phyloP scores from a whole-genome alignment of 2,113 vertebrate species.

The Rallus limicola region DNA sequence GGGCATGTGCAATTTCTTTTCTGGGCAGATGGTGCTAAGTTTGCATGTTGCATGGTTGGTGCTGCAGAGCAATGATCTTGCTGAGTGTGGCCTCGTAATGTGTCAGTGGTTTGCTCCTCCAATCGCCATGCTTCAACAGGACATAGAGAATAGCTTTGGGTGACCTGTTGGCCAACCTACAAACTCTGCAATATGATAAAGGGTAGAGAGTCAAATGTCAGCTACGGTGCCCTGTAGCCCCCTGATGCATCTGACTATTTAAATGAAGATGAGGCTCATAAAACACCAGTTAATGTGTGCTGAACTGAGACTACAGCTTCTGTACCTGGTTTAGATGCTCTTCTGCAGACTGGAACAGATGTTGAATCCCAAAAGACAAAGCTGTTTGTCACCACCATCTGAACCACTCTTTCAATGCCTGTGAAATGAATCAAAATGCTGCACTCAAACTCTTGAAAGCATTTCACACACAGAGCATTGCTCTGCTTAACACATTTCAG shows the following conservation, averaged over 20 bases:
- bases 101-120: neutral
- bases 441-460: neutral
- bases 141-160: neutral
- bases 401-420: neutral
- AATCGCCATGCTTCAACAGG: neutral
- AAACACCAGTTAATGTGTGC: neutral
- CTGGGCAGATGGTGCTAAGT: neutral
- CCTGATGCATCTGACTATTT: neutral
- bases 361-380: neutral
- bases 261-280: neutral
- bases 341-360: neutral
- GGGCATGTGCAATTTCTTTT: neutral
- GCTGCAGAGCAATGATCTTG: neutral
- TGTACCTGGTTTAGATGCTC: neutral
- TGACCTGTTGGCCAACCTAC: neutral
- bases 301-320: neutral
- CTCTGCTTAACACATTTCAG: neutral
- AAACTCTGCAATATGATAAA: neutral
- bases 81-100: accelerated
- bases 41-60: neutral
- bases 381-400: neutral
- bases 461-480: neutral
- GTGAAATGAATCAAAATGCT: neutral
- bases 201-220: neutral
- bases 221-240: neutral